Evolutionary conservation across 2,113 vertebrate species (phyloP), one percentile per base, ranked within the genome.

Genomic region (Cettia cetti): DNA sequence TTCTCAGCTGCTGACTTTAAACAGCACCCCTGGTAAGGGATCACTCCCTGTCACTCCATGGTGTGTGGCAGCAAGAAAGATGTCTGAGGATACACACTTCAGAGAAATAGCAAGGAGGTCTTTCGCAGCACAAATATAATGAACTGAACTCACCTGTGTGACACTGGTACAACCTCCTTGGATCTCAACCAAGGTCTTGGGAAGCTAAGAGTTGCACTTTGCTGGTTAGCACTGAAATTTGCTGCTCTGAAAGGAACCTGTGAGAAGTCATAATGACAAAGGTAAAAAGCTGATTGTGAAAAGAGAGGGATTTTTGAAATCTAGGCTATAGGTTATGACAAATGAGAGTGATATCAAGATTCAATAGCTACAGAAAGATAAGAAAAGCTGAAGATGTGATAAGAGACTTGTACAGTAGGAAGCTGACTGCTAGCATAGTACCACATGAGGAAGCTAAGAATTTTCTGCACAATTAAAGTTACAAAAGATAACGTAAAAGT

Each of bases 401-500:
- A 90, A 94, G 80, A 94, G 33, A 94, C 40, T 90, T 89, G 66
- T 90, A 69, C 45, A 78, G 45, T 50, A 97, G 91, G 93, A 89
- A 95, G 65, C 76, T 78, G 69, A 83, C 50, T 97, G 69, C 59
- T 86, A 91, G 56, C 59, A 56, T 20, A 52, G 30, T 60, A 64
- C 50, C 52, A 68, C 63, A 83, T 60, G 40, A 97, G 50, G 50
- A 95, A 88, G 65, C 81, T 96, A 95, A 94, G 88, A 94, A 96
- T 95, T 95, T 74, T 57, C 52, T 54, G 42, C 82, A 93, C 92
- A 97, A 97, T 84, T 96, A 96, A 96, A 90, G 63, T 94, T 94
- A 92, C 59, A 82, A 85, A 95, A 92, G 71, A 94, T 69, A 92
- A 95, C 61, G 85, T 31, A 45, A 59, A 90, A 94, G 70, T 74